Conservation (phyloP, 2,888 invertebrate genomes). For the Dinocampus coccinellae region DNA sequence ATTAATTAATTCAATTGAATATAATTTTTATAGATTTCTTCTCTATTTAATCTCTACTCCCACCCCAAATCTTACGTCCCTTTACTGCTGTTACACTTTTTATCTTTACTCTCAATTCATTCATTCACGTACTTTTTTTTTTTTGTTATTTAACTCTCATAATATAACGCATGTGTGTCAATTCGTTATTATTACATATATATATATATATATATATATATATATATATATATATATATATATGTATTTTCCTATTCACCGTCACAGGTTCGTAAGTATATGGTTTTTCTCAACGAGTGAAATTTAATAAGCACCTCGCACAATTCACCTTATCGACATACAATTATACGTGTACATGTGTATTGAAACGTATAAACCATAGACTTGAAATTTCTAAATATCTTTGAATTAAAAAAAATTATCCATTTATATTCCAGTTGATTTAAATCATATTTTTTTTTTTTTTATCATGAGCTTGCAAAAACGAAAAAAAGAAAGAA, state of each 20-base stretch:
- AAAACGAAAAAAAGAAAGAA: too few species aligned
- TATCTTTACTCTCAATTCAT: not conserved
- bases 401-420: not conserved
- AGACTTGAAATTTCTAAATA: conserved; percentile 31
- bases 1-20: too few species aligned
- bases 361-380: not conserved
- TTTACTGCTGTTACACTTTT: not conserved
- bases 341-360: not conserved
- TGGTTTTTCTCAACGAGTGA: conserved; percentile 32
- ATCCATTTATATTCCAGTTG: too few species aligned
- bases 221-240: too few species aligned
- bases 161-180: conserved; percentile 18
- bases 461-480: not conserved
- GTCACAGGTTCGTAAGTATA: conserved; percentile 15
- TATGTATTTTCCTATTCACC: conserved; percentile 24
- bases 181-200: conserved; percentile 28
- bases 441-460: too few species aligned
- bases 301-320: conserved; percentile 30
- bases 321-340: conserved; percentile 21
- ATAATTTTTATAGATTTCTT: too few species aligned
- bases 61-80: not conserved
- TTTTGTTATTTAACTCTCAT: not conserved
- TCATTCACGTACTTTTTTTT: not conserved
- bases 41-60: not conserved
- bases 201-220: too few species aligned